Evolutionary conservation across 2,797 vertebrate species (phyloP).

Genomic region (Oceanodroma leucorhoa): DNA sequence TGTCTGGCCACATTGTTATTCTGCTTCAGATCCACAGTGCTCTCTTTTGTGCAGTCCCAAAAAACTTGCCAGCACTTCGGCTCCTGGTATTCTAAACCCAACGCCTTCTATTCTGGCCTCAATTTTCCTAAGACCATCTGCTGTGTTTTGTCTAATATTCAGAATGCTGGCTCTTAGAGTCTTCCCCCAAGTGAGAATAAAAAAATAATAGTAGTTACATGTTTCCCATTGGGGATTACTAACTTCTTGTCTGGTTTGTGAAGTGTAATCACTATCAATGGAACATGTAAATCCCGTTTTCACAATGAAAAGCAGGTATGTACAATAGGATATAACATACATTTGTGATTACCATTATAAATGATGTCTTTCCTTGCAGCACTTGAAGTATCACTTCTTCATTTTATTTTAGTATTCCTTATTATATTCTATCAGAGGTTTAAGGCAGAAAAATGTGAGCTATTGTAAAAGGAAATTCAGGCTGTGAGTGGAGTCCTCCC

Average conservation of each 20-base stretch:
- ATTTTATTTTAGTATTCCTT: neutral
- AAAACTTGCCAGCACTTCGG: neutral
- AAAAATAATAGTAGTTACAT: neutral
- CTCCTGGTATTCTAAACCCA: neutral
- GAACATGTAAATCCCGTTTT: neutral
- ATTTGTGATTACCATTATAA: neutral
- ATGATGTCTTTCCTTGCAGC: neutral
- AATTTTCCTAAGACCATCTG: neutral
- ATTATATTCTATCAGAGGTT: neutral
- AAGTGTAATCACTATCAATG: neutral
- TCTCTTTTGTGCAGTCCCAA: neutral
- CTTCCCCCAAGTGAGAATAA: neutral
- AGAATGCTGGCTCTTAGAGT: neutral
- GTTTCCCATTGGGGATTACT: neutral
- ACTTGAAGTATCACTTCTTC: neutral
- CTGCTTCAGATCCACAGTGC: neutral
- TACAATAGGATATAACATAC: neutral
- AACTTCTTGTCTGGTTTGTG: neutral
- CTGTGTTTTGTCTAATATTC: neutral
- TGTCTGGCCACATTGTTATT: rapidly evolving
- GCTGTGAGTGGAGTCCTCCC: neutral
- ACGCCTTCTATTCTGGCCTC: neutral
- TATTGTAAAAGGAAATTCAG: neutral
- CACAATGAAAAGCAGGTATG: neutral
- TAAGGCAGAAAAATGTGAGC: slow-evolving; percentile 10